Percentiles rank a stretch among this genome's conserved stretches.
Conservation (phyloP, 2,888 invertebrate species). For the Agrotis segetum region DNA sequence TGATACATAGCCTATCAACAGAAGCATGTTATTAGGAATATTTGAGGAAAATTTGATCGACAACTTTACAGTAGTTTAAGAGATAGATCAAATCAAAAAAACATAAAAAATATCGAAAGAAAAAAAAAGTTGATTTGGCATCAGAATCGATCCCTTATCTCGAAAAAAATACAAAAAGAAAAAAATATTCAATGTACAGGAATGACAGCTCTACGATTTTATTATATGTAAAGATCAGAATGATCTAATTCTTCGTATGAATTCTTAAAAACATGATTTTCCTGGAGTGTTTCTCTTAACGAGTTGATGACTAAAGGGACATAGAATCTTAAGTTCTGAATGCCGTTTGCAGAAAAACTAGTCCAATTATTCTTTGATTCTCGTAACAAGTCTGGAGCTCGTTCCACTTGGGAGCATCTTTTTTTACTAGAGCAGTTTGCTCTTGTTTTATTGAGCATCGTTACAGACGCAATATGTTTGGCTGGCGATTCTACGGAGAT, state of each 20-base stretch:
- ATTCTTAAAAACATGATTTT: constrained; percentile 14
- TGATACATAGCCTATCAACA: no score
- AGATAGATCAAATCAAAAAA: no score
- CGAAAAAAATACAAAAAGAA: no score
- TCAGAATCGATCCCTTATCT: no score
- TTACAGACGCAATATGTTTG: constrained; percentile 51
- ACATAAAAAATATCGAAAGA: no score
- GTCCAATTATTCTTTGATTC: constrained; percentile 63
- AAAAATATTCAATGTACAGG: no score
- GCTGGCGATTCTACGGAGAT: constrained; percentile 35
- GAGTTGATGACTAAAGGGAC: constrained; percentile 11
- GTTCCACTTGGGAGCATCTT: constrained; percentile 55
- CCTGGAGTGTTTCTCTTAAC: constrained; percentile 26
- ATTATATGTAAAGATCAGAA: no score
- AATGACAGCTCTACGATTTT: no score
- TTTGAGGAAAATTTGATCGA: no score
- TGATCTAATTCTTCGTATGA: constrained; percentile 28
- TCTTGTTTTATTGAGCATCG: constrained; percentile 56
- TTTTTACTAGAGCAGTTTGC: constrained; percentile 55
- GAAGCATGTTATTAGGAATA: no score
- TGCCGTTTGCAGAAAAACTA: constrained; percentile 61
- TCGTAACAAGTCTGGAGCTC: constrained; percentile 56
- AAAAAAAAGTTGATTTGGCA: no score
- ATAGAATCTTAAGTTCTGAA: constrained; percentile 43
- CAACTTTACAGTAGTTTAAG: no score